phyloP scores from a whole-genome alignment of 2,113 vertebrate species.

The Emberiza fucata region DNA sequence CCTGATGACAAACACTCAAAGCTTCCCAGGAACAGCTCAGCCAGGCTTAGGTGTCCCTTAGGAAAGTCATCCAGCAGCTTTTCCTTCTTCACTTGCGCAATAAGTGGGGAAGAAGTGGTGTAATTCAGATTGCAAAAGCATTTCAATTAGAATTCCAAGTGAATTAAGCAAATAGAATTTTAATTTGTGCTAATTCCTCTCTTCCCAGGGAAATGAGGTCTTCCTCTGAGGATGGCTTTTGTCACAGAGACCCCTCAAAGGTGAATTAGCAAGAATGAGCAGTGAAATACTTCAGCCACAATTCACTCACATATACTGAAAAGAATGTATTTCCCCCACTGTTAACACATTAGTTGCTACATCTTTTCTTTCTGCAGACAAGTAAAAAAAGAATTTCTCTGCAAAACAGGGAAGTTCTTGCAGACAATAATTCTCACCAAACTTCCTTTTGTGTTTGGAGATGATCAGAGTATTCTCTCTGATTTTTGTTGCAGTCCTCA shows the following conservation, averaged over 20 bases:
- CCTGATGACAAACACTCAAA: background rate
- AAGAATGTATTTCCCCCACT: background rate
- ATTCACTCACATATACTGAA: background rate
- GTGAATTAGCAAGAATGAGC: background rate
- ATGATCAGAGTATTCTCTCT: background rate
- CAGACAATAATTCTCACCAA: background rate
- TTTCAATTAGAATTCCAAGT: background rate
- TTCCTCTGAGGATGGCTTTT: background rate
- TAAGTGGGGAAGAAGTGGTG: background rate
- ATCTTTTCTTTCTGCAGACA: background rate
- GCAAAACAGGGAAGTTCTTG: background rate
- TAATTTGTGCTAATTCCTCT: background rate
- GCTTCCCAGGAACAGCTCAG: background rate
- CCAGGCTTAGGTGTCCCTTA: background rate
- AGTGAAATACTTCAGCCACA: background rate
- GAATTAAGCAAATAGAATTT: background rate
- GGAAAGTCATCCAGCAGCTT: background rate
- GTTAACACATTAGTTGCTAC: background rate
- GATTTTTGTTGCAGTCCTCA: background rate
- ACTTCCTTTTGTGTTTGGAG: background rate
- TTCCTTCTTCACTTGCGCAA: background rate
- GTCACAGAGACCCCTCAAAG: background rate
- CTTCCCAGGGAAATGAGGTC: background rate
- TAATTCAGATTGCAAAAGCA: constrained; percentile 36
- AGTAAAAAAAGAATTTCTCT: background rate